Percentiles rank a stretch among this genome's conserved stretches.
These are phyloP conservation scores for Mesochorus sp. DNA, from an alignment of 2,888 invertebrate genomes.

Conservation along the genomic window DNA sequence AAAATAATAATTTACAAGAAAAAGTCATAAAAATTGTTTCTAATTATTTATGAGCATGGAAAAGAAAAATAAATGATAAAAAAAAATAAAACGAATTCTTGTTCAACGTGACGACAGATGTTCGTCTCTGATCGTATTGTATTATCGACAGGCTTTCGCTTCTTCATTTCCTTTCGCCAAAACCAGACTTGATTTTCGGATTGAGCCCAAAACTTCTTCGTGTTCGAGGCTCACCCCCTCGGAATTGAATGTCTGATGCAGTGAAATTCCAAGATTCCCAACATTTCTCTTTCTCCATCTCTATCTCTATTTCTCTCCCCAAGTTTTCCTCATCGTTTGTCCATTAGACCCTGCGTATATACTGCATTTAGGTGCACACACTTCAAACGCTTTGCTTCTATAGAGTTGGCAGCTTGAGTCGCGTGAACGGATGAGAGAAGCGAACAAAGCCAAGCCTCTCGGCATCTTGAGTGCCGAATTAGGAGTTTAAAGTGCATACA, in stretches of 20 bases:
- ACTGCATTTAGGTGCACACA: neutral
- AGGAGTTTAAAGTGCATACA: constrained; percentile 14
- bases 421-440: constrained; percentile 30
- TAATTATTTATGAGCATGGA: too few relatives aligned
- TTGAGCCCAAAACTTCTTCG: neutral
- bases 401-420: neutral
- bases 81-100: too few relatives aligned
- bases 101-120: too few relatives aligned
- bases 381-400: neutral
- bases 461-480: constrained; percentile 39
- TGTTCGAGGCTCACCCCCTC: neutral
- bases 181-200: neutral
- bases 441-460: constrained; percentile 41
- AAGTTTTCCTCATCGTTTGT: neutral
- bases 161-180: too few relatives aligned
- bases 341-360: neutral
- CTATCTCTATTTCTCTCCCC: neutral
- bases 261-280: constrained; percentile 2
- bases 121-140: too few relatives aligned
- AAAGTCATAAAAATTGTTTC: too few relatives aligned
- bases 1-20: too few relatives aligned
- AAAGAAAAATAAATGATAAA: too few relatives aligned
- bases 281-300: neutral
- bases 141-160: too few relatives aligned
- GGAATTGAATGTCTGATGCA: constrained; percentile 28